Base-by-base conservation (phyloP, 2,797 vertebrate genomes). In the Sebastes matsubarae region DNA sequence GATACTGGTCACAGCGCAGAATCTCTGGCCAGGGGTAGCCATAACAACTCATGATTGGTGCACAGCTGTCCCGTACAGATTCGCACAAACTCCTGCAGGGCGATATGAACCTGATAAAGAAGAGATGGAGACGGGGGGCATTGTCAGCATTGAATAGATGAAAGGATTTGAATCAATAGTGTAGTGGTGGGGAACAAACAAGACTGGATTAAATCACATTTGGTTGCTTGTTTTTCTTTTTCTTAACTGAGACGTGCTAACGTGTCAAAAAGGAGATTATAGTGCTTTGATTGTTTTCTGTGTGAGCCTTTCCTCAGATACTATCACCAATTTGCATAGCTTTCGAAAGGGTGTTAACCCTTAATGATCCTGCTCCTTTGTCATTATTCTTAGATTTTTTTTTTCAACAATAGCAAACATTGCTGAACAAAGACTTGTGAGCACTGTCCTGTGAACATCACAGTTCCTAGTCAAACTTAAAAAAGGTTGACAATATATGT, bases 11-110 rank as follows among this genome's bases (percentile, higher is more conserved):
- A 69, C 96, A 97, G 77, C 93, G 94, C 27, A 97, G 95, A 71
- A 97, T 97, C 82, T 96, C 95, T 0, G 97, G 96, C 97, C 96
- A 97, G 63, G 97, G 95, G 82, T 96, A 97, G 16, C 97, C 95
- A 0, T 97, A 97, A 85, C 97, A 97, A 75, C 93, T 95, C 96
- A 96, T 97, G 85, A 97, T 96, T 2, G 97, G 96, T 0, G 95
- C 96, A 0, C 97, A 98, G 90, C 97, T 97, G 87, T 95, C 95
- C 83, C 95, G 93, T 29, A 97, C 93, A 0, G 96, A 95, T 77
- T 97, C 95, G 0, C 97, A 97, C 77, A 96, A 93, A 88, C 96
- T 97, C 77, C 90, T 92, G 87, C 97, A 96, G 1, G 96, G 96
- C 12, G 96, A 96, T 92, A 97, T 97, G 85, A 96, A 94, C 92